A percentile compares a stretch with the other conserved stretches of the same genome.
phyloP scores from a whole-genome alignment of 2,797 vertebrate species.

The Saguinus oedipus region DNA sequence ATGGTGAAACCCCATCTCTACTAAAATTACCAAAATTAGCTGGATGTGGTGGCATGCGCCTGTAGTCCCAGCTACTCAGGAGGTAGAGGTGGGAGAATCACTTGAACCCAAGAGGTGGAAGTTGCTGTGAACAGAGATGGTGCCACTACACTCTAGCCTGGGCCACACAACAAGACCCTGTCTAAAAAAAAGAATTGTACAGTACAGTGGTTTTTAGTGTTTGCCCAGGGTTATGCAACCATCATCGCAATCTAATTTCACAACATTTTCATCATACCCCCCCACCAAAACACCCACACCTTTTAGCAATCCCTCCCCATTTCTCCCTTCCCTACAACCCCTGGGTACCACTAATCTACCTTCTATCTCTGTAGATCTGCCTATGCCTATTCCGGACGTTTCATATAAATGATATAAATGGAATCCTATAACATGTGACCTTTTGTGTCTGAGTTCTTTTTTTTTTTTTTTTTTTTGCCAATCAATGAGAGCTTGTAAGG shows the following conservation, averaged over 20 bases:
- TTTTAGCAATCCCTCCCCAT: background rate
- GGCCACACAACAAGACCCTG: background rate
- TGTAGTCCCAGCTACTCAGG: background rate
- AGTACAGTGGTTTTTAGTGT: background rate
- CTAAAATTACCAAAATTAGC: background rate
- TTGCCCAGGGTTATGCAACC: background rate
- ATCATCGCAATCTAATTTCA: background rate
- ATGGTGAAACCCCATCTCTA: background rate
- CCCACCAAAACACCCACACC: background rate
- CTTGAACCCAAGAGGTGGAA: background rate
- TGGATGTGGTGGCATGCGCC: background rate
- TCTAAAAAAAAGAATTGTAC: background rate
- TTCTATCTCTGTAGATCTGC: background rate
- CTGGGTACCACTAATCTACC: background rate
- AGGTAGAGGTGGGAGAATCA: background rate
- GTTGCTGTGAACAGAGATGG: background rate
- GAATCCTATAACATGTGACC: background rate
- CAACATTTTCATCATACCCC: too few species aligned
- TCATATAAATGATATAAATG: background rate
- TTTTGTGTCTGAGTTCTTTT: background rate
- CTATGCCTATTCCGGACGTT: background rate
- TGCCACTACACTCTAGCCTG: background rate
- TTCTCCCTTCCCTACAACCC: fast-evolving
- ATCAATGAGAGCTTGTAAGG: too few species aligned
- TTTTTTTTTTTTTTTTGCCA: too few species aligned